These are phyloP conservation scores for Himalopsyche anomala DNA, from an alignment of 2,888 invertebrate species.

Conservation along the genomic window DNA sequence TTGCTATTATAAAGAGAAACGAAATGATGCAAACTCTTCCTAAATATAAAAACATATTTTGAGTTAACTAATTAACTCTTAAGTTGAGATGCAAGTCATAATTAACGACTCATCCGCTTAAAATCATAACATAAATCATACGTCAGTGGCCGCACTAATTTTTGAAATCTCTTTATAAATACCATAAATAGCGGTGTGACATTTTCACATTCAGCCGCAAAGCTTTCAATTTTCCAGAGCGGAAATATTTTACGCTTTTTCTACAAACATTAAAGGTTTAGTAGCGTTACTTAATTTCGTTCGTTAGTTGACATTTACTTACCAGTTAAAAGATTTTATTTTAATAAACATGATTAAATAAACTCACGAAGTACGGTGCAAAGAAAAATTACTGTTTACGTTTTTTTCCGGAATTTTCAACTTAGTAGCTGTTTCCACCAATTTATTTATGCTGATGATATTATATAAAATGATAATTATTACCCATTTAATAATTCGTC, in stretches of 20 bases:
- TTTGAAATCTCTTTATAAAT: conserved; percentile 24
- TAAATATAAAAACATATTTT: no score
- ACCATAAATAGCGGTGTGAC: conserved; percentile 33
- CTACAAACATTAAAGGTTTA: conserved; percentile 26
- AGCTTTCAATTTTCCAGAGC: conserved; percentile 33
- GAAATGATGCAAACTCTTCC: no score
- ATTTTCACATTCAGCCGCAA: conserved; percentile 34
- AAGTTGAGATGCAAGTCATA: neutral
- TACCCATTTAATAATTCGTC: no score
- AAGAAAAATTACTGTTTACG: no score
- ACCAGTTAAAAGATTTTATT: neutral
- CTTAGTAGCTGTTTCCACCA: no score
- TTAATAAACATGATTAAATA: neutral
- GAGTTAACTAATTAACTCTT: no score
- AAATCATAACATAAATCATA: conserved; percentile 7
- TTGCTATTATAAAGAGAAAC: no score
- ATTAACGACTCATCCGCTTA: neutral
- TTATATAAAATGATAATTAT: no score
- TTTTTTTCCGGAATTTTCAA: no score
- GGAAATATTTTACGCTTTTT: conserved; percentile 22
- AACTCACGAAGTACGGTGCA: neutral
- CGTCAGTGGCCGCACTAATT: conserved; percentile 2
- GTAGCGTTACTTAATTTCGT: conserved; percentile 4
- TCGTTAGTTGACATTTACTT: conserved; percentile 14
- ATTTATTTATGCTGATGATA: no score